phyloP scores from a whole-genome alignment of 2,113 vertebrate species.

The Haemorhous mexicanus region DNA sequence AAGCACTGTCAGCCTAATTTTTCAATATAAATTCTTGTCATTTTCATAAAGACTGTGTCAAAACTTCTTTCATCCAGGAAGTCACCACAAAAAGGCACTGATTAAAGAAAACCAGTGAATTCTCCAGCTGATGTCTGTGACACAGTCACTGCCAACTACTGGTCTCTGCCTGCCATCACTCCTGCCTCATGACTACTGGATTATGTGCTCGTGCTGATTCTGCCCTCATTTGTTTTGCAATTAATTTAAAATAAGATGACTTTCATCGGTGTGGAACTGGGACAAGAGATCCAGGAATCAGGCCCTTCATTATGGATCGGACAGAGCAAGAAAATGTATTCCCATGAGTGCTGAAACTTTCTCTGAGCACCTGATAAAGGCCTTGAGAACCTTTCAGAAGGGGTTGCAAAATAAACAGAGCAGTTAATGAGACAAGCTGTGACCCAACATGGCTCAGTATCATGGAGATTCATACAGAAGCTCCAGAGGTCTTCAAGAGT shows the following conservation, averaged over 20 bases:
- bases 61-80: neutral
- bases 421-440: neutral
- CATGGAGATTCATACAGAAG: neutral
- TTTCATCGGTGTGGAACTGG: neutral
- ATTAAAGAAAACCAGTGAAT: neutral
- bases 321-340: neutral
- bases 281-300: neutral
- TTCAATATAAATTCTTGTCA: neutral
- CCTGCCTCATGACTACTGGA: neutral
- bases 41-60: neutral
- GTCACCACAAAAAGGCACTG: neutral
- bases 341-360: neutral
- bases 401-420: neutral
- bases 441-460: neutral
- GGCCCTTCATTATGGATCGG: neutral
- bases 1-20: neutral
- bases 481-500: neutral
- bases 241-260: neutral
- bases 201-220: neutral
- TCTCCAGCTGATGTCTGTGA: neutral
- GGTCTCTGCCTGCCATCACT: neutral
- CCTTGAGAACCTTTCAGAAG: neutral
- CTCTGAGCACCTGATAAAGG: neutral
- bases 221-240: neutral
- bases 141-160: neutral